These are phyloP conservation scores for Verasper variegatus DNA, from an alignment of 2,113 vertebrate genomes.

Conservation along the genomic window DNA sequence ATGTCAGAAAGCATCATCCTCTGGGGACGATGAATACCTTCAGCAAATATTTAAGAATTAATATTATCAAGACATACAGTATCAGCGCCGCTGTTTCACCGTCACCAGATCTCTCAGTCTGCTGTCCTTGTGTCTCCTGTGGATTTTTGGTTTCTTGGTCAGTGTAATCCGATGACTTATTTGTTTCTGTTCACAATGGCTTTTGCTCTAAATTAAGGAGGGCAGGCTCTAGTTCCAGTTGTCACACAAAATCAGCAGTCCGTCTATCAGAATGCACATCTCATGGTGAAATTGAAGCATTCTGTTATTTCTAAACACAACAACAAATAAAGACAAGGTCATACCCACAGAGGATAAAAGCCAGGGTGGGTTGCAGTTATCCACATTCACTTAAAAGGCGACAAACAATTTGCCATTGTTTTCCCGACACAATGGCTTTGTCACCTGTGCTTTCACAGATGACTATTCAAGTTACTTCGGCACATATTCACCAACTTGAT, in stretches of 20 bases:
- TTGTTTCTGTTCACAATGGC: not conserved
- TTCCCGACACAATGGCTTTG: not conserved
- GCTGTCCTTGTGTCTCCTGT: not conserved
- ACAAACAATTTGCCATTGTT: not conserved
- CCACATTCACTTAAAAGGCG: not conserved
- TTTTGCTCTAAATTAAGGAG: not conserved
- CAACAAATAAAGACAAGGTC: conserved; percentile 13
- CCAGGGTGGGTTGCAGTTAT: conserved; percentile 15
- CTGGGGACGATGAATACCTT: not conserved
- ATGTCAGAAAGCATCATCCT: not conserved
- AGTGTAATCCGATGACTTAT: not conserved
- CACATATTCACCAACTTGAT: too few species aligned
- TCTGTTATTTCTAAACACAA: conserved; percentile 16
- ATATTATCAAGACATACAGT: not conserved
- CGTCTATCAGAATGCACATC: conserved; percentile 6
- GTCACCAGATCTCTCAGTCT: conserved; percentile 2
- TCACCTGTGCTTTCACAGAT: not conserved
- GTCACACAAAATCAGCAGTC: not conserved
- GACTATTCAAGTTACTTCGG: too few species aligned
- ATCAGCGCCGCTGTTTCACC: not conserved
- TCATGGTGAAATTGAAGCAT: conserved; percentile 5
- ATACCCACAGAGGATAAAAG: not conserved
- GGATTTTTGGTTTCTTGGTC: not conserved
- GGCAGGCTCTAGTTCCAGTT: not conserved
- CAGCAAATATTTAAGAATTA: not conserved